These are phyloP conservation scores for Caerostris extrusa DNA, from an alignment of 1,140 invertebrate genomes.

Conservation along the genomic window DNA sequence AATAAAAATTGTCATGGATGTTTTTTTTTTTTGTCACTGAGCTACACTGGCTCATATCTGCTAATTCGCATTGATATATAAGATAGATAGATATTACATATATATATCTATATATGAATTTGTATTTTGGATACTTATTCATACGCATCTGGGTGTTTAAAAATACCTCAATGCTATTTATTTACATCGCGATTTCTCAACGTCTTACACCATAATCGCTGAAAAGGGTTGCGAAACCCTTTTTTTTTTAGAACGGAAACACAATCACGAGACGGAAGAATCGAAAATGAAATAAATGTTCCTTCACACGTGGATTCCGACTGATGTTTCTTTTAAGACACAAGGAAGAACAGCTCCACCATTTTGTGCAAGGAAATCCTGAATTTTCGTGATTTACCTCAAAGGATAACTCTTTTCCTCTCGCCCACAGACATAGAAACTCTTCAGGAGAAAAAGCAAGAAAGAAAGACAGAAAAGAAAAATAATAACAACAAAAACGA, in stretches of 20 bases:
- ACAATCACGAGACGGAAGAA: neutral
- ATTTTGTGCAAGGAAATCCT: neutral
- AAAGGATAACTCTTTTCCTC: neutral
- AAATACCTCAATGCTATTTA: too few relatives aligned
- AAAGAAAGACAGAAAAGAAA: too few relatives aligned
- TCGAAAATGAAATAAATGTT: neutral
- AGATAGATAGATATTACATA: too few relatives aligned
- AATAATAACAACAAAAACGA: neutral
- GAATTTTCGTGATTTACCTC: neutral
- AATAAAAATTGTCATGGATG: too few relatives aligned
- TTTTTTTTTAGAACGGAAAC: neutral
- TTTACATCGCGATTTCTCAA: neutral
- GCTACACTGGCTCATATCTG: too few relatives aligned
- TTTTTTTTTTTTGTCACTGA: too few relatives aligned
- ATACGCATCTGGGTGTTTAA: too few relatives aligned
- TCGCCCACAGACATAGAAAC: neutral
- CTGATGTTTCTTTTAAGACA: neutral
- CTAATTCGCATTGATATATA: too few relatives aligned
- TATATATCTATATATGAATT: too few relatives aligned
- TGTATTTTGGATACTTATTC: too few relatives aligned
- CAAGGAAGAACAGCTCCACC: neutral
- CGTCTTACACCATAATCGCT: neutral
- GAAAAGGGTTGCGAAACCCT: neutral
- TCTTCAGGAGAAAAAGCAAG: neutral
- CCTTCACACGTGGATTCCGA: neutral